These are phyloP conservation scores for Poeciliopsis prolifica DNA, from an alignment of 2,113 vertebrate genomes.

Conservation along the genomic window DNA sequence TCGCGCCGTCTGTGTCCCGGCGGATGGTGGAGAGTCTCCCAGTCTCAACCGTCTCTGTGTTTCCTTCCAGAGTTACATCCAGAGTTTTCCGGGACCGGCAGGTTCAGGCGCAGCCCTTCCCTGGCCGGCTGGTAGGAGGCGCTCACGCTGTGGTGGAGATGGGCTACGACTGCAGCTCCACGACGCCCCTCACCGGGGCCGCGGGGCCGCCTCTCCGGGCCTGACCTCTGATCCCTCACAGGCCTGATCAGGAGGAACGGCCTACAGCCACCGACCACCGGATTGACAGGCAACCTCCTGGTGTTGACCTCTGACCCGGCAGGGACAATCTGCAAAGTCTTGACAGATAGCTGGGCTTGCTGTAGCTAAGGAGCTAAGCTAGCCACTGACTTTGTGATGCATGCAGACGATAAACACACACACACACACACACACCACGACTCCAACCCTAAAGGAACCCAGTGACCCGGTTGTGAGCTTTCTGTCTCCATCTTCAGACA, in stretches of 20 bases:
- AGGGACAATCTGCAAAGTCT: constrained; percentile 1
- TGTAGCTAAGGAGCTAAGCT: constrained; percentile 17
- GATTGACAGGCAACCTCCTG: constrained; percentile 19
- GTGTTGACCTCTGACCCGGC: constrained; percentile 22
- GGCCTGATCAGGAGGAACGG: constrained; percentile 16
- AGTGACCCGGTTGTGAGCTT: neutral
- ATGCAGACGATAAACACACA: constrained; percentile 46
- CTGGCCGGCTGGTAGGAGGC: constrained; percentile 83
- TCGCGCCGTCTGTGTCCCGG: rapidly evolving
- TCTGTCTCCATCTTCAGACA: constrained; percentile 7
- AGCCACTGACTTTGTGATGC: constrained; percentile 16
- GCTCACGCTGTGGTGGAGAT: constrained; percentile 85
- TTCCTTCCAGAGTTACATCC: constrained; percentile 92
- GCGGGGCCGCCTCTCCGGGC: constrained; percentile 86
- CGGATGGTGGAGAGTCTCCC: no score
- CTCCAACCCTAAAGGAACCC: constrained; percentile 18
- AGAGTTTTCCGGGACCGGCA: constrained; percentile 97
- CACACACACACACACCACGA: constrained; percentile 30
- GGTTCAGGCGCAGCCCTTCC: constrained; percentile 81
- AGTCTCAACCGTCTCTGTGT: neutral
- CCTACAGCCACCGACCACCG: constrained; percentile 10
- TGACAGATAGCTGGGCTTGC: constrained; percentile 10
- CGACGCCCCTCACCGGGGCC: constrained; percentile 86
- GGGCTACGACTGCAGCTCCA: constrained; percentile 91
- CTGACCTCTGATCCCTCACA: constrained; percentile 41